Evolutionary conservation across 2,113 vertebrate species (phyloP).

Genomic region (Crocuta crocuta): DNA sequence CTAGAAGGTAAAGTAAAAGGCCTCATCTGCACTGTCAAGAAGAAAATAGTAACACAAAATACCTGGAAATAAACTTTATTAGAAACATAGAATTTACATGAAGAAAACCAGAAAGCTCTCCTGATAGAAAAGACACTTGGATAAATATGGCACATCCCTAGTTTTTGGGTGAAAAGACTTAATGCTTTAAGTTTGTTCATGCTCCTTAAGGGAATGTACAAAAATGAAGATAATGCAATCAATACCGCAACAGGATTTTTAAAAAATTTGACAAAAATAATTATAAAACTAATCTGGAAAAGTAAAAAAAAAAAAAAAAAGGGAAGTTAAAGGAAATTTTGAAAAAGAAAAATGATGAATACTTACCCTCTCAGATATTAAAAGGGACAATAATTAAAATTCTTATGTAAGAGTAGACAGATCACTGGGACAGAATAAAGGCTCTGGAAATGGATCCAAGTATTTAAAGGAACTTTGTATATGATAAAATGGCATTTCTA

Average conservation of each 20-base stretch:
- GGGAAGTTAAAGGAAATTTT: slow-evolving; percentile 42
- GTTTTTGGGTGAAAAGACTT: not conserved
- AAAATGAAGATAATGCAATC: slow-evolving; percentile 44
- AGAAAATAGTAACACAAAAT: not conserved
- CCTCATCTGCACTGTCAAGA: not conserved
- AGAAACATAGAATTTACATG: slow-evolving; percentile 7
- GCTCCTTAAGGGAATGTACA: not conserved
- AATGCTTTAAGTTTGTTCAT: not conserved
- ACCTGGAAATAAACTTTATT: not conserved
- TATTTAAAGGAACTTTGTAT: slow-evolving; percentile 55
- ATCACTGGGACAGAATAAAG: not conserved
- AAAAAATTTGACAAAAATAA: slow-evolving; percentile 33
- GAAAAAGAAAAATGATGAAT: slow-evolving; percentile 50
- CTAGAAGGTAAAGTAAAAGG: not conserved
- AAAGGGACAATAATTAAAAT: slow-evolving; percentile 46
- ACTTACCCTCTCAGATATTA: slow-evolving; percentile 48
- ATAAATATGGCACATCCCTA: not conserved
- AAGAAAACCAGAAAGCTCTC: slow-evolving; percentile 13
- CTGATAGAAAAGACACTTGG: not conserved
- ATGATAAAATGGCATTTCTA: slow-evolving; percentile 56
- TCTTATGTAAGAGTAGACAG: slow-evolving; percentile 14
- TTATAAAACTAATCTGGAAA: slow-evolving; percentile 51
- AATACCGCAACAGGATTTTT: not conserved
- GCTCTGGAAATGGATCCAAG: slow-evolving; percentile 11
- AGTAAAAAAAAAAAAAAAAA: slow-evolving; percentile 42